Conservation (phyloP, 2,113 vertebrate genomes). For the Zosterops pallidus region DNA sequence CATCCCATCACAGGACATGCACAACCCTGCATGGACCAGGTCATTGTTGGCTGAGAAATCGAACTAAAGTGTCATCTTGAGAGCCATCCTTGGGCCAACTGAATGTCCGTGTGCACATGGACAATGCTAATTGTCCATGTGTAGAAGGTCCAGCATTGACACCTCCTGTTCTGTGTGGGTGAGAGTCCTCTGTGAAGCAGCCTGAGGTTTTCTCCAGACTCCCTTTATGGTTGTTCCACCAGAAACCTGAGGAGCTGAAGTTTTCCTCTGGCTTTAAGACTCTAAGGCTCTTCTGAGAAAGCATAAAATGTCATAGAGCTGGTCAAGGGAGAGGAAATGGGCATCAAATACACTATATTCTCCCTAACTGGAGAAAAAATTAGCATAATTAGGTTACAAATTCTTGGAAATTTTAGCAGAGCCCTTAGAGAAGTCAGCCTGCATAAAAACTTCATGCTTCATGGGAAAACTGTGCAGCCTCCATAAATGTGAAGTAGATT, state of each 20-base stretch:
- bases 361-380: not conserved
- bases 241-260: not conserved
- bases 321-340: not conserved
- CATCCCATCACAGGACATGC: not conserved
- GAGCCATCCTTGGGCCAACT: not conserved
- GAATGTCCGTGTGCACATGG: fast-evolving
- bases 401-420: not conserved
- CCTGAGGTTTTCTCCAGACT: not conserved
- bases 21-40: fast-evolving
- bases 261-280: not conserved
- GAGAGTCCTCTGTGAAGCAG: not conserved
- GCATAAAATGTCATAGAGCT: not conserved
- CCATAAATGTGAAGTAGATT: not conserved
- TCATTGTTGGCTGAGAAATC: fast-evolving
- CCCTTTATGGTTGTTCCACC: not conserved
- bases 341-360: not conserved
- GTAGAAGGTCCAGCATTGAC: not conserved
- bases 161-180: no score
- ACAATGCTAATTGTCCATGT: fast-evolving
- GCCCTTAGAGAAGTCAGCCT: not conserved
- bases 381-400: not conserved
- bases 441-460: not conserved
- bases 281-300: not conserved
- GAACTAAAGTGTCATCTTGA: not conserved
- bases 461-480: not conserved